Percentiles rank a stretch among this genome's conserved stretches.
phyloP scores from a whole-genome alignment of 37 sponge, comb jelly and placozoan genomes.

The Beroe ovata region DNA sequence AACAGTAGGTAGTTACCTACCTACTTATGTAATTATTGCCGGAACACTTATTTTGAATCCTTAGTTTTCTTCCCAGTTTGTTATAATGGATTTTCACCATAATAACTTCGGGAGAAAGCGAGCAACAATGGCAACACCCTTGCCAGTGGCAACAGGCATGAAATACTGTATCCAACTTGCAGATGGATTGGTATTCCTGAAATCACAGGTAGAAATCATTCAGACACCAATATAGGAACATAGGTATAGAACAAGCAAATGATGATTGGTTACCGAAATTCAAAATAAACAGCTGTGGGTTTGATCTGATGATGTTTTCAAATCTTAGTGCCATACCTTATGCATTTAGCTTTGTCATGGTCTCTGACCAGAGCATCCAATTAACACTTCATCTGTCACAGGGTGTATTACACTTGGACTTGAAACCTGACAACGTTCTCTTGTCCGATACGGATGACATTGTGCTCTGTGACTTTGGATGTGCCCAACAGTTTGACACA shows the following conservation, averaged over 20 bases:
- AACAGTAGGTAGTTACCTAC: too few species aligned
- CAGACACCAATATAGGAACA: too few species aligned
- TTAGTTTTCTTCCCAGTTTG: conserved; percentile 63
- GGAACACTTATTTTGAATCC: conserved; percentile 5
- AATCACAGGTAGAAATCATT: conserved; percentile 60
- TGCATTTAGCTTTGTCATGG: too few species aligned
- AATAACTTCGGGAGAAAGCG: conserved; percentile 63
- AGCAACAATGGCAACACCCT: conserved; percentile 4
- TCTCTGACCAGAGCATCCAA: too few species aligned
- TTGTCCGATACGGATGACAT: conserved; percentile 68
- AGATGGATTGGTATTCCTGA: conserved; percentile 32
- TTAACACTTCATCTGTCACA: too few species aligned
- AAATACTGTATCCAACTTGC: conserved; percentile 55
- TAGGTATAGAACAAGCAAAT: too few species aligned
- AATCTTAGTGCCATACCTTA: too few species aligned
- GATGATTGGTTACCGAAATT: too few species aligned
- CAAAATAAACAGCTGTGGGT: too few species aligned
- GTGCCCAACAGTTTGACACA: conserved; percentile 77
- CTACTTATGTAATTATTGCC: too few species aligned
- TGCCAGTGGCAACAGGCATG: conserved; percentile 54
- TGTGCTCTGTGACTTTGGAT: conserved; percentile 81
- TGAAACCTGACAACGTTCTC: conserved; percentile 76
- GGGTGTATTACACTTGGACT: conserved; percentile 74
- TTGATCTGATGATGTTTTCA: too few species aligned
- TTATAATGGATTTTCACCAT: conserved; percentile 58